Evolutionary conservation across 2,888 invertebrate genomes (phyloP).

Genomic region (Gryllus longicercus): DNA sequence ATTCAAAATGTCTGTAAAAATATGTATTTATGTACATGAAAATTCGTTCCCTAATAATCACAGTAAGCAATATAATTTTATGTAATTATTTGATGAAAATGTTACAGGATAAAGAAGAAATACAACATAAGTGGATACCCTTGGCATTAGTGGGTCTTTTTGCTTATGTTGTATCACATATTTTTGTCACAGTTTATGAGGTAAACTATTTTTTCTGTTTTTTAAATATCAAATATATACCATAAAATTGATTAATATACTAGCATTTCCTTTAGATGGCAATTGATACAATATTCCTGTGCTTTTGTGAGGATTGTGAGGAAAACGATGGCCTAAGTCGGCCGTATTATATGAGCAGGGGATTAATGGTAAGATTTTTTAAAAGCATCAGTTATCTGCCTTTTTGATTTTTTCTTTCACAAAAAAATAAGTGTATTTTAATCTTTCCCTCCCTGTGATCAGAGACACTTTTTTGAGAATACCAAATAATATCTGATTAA

Average conservation of each 20-base stretch:
- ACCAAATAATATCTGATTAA: too few species aligned
- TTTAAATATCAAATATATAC: conserved; percentile 19
- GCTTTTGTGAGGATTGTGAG: conserved; percentile 66
- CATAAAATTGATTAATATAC: neutral
- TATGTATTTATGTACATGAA: too few species aligned
- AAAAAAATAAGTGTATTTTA: too few species aligned
- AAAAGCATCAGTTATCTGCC: too few species aligned
- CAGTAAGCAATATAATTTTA: neutral
- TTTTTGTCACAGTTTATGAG: conserved; percentile 71
- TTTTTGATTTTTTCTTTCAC: too few species aligned
- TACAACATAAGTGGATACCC: conserved; percentile 61
- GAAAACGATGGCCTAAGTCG: conserved; percentile 59
- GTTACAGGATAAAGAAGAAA: conserved; percentile 42
- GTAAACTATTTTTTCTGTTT: conserved; percentile 45
- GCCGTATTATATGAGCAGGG: conserved; percentile 64
- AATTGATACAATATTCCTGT: conserved; percentile 65
- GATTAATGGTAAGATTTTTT: conserved; percentile 53
- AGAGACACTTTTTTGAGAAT: too few species aligned
- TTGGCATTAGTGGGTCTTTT: conserved; percentile 60
- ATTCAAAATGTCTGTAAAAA: too few species aligned
- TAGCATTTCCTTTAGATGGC: conserved; percentile 54
- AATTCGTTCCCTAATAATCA: too few species aligned
- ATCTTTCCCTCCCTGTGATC: too few species aligned
- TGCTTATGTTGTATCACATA: conserved; percentile 66
- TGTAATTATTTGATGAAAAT: neutral